Evolutionary conservation across 2,888 invertebrate genomes (phyloP).

Genomic region (Thalpophila matura): DNA sequence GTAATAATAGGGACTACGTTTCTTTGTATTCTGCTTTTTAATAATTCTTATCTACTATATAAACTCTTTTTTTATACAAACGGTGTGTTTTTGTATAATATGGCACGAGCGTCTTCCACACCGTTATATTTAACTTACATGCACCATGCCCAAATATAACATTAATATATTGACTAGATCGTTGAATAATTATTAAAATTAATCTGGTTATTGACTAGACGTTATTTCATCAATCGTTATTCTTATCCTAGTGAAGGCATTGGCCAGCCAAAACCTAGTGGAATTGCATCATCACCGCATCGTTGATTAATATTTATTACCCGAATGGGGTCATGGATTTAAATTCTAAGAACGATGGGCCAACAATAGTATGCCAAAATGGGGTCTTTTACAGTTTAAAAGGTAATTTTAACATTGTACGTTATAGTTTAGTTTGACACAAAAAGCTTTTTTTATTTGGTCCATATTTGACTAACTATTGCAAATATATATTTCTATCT

Average conservation of each 20-base stretch:
- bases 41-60: constrained; percentile 7
- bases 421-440: constrained; percentile 14
- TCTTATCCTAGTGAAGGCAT: constrained; percentile 33
- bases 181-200: constrained; percentile 45
- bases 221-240: constrained; percentile 14
- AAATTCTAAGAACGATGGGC: constrained; percentile 6
- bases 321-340: constrained; percentile 6
- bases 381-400: constrained; percentile 17
- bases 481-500: constrained; percentile 2
- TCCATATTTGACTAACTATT: constrained; percentile 35
- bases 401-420: constrained; percentile 9
- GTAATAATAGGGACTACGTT: not conserved
- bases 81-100: constrained; percentile 19
- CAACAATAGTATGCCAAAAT: constrained; percentile 9
- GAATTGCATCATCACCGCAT: constrained; percentile 18
- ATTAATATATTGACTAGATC: constrained; percentile 52
- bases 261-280: constrained; percentile 14
- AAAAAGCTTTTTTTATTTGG: constrained; percentile 33
- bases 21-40: constrained; percentile 8
- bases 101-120: constrained; percentile 13
- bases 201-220: constrained; percentile 54
- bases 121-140: constrained; percentile 8
- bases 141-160: constrained; percentile 31
- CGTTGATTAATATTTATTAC: constrained; percentile 11
- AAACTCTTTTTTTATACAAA: constrained; percentile 14